Evolutionary conservation across 2,888 invertebrate species (phyloP).

Genomic region (Ptilodon capucinus): DNA sequence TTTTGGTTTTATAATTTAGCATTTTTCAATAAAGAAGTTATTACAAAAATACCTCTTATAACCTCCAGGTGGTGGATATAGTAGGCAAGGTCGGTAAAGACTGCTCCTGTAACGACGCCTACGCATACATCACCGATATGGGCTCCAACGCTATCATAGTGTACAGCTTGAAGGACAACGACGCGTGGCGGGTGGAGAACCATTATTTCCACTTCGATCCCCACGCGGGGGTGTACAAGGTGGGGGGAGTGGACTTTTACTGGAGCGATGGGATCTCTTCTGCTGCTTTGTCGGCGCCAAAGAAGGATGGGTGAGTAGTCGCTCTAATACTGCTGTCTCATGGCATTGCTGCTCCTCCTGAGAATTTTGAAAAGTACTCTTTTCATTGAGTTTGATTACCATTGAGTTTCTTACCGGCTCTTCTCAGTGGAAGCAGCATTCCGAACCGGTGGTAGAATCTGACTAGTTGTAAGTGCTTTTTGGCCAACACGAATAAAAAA

Average conservation of each 20-base stretch:
- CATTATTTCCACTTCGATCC: constrained; percentile 91
- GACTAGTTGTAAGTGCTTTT: no score
- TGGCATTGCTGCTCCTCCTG: no score
- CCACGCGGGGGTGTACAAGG: constrained; percentile 85
- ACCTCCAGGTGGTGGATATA: constrained; percentile 85
- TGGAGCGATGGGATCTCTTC: constrained; percentile 92
- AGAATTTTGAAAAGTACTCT: no score
- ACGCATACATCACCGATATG: constrained; percentile 89
- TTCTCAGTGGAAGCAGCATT: no score
- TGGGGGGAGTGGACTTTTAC: constrained; percentile 89
- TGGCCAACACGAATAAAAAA: no score
- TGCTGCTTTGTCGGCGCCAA: constrained; percentile 81
- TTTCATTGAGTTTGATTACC: no score
- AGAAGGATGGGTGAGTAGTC: constrained; percentile 63
- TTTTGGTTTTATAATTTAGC: no score
- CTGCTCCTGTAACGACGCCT: constrained; percentile 82
- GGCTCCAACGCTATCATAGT: constrained; percentile 88
- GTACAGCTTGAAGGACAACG: constrained; percentile 84
- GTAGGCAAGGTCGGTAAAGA: constrained; percentile 76
- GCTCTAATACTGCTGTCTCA: background rate
- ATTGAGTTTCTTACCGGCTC: no score
- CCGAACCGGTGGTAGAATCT: no score
- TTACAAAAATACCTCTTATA: no score
- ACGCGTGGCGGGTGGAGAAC: constrained; percentile 89
- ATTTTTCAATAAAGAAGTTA: no score